A percentile compares a stretch with the other conserved stretches of the same genome.
These are phyloP conservation scores for Teleopsis dalmanni DNA, from an alignment of 1,140 invertebrate genomes.

Conservation along the genomic window DNA sequence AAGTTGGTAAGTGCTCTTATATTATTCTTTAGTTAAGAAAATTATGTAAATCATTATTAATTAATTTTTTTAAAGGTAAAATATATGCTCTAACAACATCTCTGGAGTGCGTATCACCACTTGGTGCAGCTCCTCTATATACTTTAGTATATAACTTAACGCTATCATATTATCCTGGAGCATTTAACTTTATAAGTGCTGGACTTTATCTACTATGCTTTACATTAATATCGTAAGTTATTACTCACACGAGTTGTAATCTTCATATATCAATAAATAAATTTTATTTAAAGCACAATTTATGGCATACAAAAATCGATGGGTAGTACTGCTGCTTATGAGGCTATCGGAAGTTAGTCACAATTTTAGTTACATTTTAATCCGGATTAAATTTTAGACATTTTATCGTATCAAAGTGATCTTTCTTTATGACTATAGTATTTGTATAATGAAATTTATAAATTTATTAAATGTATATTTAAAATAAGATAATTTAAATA, in stretches of 20 bases:
- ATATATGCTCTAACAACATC: conserved; percentile 56
- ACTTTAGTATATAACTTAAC: conserved; percentile 54
- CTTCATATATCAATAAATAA: not conserved
- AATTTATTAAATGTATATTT: no score
- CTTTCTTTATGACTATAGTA: not conserved
- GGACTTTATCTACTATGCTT: conserved; percentile 31
- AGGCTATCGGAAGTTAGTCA: conserved; percentile 29
- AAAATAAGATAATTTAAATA: no score
- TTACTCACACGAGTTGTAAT: not conserved
- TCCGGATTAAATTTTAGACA: no score
- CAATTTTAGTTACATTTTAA: not conserved
- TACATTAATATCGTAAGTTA: conserved; percentile 48
- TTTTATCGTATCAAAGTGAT: no score
- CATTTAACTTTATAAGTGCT: conserved; percentile 50
- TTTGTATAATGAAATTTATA: not conserved
- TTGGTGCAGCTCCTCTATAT: conserved; percentile 54
- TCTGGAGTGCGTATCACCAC: conserved; percentile 54
- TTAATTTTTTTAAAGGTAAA: conserved; percentile 43
- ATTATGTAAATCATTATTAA: not conserved
- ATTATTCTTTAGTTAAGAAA: not conserved
- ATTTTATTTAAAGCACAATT: conserved; percentile 18
- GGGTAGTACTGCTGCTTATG: conserved; percentile 22
- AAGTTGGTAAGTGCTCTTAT: conserved; percentile 51
- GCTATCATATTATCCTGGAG: conserved; percentile 48
- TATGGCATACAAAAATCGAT: conserved; percentile 31